These are phyloP conservation scores for Neofelis nebulosa DNA, from an alignment of 2,113 vertebrate species.

Conservation along the genomic window DNA sequence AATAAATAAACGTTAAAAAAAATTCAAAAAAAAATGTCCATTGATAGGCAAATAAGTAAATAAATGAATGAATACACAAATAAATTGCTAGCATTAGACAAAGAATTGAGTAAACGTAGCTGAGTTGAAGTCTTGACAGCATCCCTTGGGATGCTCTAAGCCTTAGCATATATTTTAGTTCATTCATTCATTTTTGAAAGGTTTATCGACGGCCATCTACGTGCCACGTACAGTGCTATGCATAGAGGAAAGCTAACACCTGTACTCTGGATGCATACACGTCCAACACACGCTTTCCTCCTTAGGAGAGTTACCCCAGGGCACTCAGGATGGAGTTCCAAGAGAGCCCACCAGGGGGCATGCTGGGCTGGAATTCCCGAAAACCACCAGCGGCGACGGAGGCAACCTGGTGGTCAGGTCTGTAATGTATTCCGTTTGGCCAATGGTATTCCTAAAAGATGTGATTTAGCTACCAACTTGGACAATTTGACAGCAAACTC, in stretches of 20 bases:
- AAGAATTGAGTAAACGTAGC: neutral
- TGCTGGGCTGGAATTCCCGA: neutral
- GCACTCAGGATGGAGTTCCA: neutral
- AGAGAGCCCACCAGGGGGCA: slow-evolving; percentile 48
- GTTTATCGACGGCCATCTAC: neutral
- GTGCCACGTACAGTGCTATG: neutral
- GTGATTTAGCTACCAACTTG: neutral
- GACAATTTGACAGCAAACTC: neutral
- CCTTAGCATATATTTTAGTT: neutral
- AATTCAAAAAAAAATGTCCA: neutral
- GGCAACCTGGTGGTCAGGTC: neutral
- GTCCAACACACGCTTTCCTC: accelerated
- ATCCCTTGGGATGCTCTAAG: neutral
- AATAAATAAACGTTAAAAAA: no score
- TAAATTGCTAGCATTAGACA: neutral
- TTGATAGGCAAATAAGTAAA: neutral
- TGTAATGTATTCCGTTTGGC: neutral
- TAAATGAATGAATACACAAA: neutral
- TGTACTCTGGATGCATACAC: no score
- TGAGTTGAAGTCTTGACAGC: neutral
- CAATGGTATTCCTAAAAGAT: neutral
- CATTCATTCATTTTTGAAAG: neutral
- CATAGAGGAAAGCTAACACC: neutral
- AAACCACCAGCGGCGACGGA: neutral
- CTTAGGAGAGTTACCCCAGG: neutral